These are phyloP conservation scores for Phodopus roborovskii DNA, from an alignment of 2,113 vertebrate genomes.

Conservation along the genomic window DNA sequence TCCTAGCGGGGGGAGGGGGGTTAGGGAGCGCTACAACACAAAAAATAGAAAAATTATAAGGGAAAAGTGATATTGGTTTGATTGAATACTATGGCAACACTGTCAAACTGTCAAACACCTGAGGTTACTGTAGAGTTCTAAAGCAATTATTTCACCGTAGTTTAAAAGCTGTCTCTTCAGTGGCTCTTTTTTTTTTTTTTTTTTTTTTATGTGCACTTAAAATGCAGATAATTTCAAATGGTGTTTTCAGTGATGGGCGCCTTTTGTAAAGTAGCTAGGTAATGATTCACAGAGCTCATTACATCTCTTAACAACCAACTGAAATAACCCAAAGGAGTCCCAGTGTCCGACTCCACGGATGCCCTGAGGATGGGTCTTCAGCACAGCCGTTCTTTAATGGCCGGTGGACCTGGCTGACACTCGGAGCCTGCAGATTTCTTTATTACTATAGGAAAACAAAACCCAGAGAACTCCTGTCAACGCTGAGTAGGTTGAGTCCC, in stretches of 20 bases:
- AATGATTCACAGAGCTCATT: neutral
- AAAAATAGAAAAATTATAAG: slow-evolving; percentile 2
- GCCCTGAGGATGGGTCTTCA: neutral
- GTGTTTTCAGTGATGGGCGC: neutral
- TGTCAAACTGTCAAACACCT: neutral
- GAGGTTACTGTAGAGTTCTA: neutral
- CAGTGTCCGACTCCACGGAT: neutral
- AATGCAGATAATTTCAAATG: slow-evolving; percentile 8
- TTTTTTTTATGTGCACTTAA: slow-evolving; percentile 17
- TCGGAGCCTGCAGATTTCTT: neutral
- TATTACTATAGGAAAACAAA: slow-evolving; percentile 12
- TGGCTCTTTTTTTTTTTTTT: neutral
- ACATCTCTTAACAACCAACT: neutral
- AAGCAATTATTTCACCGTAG: slow-evolving; percentile 21
- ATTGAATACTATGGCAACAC: neutral
- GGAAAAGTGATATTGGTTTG: neutral
- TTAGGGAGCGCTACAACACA: neutral
- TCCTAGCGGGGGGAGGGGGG: neutral
- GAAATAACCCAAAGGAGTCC: neutral
- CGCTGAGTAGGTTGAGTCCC: neutral
- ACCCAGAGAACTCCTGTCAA: neutral
- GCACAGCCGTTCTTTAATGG: neutral
- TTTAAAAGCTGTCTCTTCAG: neutral
- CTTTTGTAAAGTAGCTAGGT: neutral
- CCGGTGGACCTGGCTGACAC: neutral